Evolutionary conservation across 2,113 vertebrate species (phyloP), one percentile per base, ranked within the genome.

Genomic region (Seriola dumerili): DNA sequence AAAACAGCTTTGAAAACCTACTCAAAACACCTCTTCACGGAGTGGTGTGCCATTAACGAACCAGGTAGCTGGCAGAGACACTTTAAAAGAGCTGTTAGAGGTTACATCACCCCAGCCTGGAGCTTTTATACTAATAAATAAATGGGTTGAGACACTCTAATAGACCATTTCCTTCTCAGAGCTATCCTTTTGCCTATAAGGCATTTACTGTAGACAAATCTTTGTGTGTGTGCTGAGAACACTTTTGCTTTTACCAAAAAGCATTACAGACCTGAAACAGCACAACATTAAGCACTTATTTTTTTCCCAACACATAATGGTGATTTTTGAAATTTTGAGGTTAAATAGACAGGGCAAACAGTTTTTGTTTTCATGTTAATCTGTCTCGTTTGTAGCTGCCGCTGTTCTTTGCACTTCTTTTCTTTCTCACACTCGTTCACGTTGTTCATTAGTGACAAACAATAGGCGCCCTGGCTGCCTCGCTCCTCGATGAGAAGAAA

Each of bases 371-470:
- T 69, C 72, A 66, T 77, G 68, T 85, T 78, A 81, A 83, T 89
- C 36, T 21, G 55, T 57, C 72, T 88, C 72, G 71, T 89, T 91
- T 88, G 88, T 81, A 78, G 81, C 75, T 8, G 52, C 79, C 58
- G 59, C 77, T 63, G 52, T 69, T 87, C 54, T 65, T 65, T 78
- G 54, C 69, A 46, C 70, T 72, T 87, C 70, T 86, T 72, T 75
- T 72, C 25, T 48, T 78, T 86, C 90, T 91, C 90, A 87, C 91
- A 92, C 93, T 95, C 93, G 90, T 90, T 90, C 84, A 92, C 80
- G 81, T 86, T 92, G 76, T 89, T 86, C 89, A 91, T 82, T 59
- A 80, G 91, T 78, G 89, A 76, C 89, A 76, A 82, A 50, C 23
- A 92, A 90, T 76, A 67, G 70, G 81, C 5, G 38, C 1, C 10